Conservation (phyloP, 2,888 invertebrate species). For the Patella pellucida region DNA sequence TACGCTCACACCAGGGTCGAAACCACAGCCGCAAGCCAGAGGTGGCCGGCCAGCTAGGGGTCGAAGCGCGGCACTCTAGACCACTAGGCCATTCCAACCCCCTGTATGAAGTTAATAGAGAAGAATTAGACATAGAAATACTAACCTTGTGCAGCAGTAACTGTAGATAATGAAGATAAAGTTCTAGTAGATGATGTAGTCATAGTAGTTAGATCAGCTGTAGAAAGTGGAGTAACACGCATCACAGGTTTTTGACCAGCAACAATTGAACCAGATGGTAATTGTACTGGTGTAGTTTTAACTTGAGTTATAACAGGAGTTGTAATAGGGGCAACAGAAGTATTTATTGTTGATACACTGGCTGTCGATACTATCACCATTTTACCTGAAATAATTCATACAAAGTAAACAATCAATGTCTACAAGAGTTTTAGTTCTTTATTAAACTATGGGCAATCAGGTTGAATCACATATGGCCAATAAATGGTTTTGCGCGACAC, state of each 20-base stretch:
- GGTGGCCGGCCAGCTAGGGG: no score
- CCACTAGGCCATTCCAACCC: no score
- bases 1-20: no score
- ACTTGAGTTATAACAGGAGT: constrained; percentile 44
- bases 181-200: background rate
- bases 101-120: no score
- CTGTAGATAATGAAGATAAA: constrained; percentile 2
- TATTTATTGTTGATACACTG: constrained; percentile 4
- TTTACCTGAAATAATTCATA: background rate
- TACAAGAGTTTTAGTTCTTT: no score
- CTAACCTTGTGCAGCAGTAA: constrained; percentile 1
- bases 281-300: constrained; percentile 45
- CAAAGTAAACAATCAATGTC: no score
- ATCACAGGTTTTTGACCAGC: constrained; percentile 58
- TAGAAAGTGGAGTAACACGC: constrained; percentile 64
- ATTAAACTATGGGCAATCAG: no score
- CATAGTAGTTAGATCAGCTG: background rate
- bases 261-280: constrained; percentile 36
- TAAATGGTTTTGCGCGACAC: no score
- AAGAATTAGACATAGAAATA: background rate
- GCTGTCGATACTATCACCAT: constrained; percentile 5
- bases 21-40: no score
- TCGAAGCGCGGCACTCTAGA: no score
- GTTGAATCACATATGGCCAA: no score
- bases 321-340: constrained; percentile 20